Evolutionary conservation across 2,797 vertebrate species (phyloP), one percentile per base, ranked within the genome.

Genomic region (Muraenolepis orangiensis): DNA sequence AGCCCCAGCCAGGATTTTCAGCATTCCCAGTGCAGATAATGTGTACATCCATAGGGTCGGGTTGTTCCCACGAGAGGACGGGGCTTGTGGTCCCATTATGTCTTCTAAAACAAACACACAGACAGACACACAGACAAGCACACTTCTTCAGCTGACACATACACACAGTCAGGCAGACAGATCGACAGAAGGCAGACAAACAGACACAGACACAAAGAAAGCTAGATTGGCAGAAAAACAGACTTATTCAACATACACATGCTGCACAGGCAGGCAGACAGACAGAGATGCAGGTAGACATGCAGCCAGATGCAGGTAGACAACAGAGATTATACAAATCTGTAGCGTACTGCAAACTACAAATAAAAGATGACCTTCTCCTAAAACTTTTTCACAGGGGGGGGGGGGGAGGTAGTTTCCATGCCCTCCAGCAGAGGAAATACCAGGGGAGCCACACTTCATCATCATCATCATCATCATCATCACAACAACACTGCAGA

Each of bases 311-410:
- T 31, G 30, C 28, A 69, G n/a, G 30, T 7, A 67, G 26, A 30
- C 26, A 29, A 66, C 36, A 38, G 36, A 38, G 36, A 38, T 72
- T 71, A 66, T 78, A 71, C 67, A 84, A 82, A 82, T 86, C 80
- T 78, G 8, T 64, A 14, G 32, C 73, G 72, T 69, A 74, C 66
- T 61, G 61, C 42, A 78, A 78, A 78, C 75, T 67, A 76, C 70
- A 71, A 76, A 69, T 32, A 1, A 8, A 72, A 70, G 71, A 76
- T 78, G 38, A 51, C 42, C 18, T 51, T 18, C 7, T 51, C 18
- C 4, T 36, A 20, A 20, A 1, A 51, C 16, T n/a, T 57, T n/a
- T 57, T n/a, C 7, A n/a, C 20, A 57, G 8, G 51, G 20, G 6
- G 51, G 6, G 20, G 51, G 7, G 51, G 51, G 1, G 36, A 18